A percentile compares a stretch with the other conserved stretches of the same genome.
Evolutionary conservation across 1,140 invertebrate species (phyloP).

Genomic region (Drosophila tropicalis): DNA sequence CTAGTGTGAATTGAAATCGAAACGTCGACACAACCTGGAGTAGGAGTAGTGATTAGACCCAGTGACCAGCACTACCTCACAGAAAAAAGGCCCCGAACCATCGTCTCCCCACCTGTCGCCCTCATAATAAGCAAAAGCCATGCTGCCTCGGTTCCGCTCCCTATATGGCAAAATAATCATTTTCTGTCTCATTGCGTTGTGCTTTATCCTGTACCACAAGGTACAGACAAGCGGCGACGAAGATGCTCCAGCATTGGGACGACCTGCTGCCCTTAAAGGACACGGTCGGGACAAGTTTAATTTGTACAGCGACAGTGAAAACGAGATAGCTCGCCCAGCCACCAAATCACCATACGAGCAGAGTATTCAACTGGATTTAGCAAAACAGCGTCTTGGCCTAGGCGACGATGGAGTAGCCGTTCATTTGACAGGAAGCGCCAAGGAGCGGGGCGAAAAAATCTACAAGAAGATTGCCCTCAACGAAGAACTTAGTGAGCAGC

Average conservation of each 20-base stretch:
- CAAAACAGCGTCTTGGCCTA: constrained; percentile 83
- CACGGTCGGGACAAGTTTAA: constrained; percentile 36
- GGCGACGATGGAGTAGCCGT: constrained; percentile 88
- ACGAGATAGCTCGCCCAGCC: constrained; percentile 54
- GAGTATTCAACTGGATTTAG: constrained; percentile 79
- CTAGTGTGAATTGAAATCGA: constrained; percentile 29
- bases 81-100: not conserved
- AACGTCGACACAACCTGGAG: constrained; percentile 36
- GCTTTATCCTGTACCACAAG: constrained; percentile 78
- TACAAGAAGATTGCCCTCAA: constrained; percentile 93
- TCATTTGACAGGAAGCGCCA: constrained; percentile 84
- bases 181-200: constrained; percentile 72
- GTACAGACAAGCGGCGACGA: constrained; percentile 58
- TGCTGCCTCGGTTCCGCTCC: constrained; percentile 82
- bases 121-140: constrained; percentile 44
- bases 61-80: constrained; percentile 63
- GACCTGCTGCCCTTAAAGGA: constrained; percentile 22
- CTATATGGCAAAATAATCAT: constrained; percentile 80
- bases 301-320: constrained; percentile 41
- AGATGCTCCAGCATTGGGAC: constrained; percentile 24
- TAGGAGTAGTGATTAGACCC: not conserved
- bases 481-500: constrained; percentile 91
- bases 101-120: not conserved
- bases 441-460: constrained; percentile 86
- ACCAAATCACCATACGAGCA: constrained; percentile 76